These are phyloP conservation scores for Cataglyphis livida DNA, from an alignment of 2,888 invertebrate species.

Conservation along the genomic window DNA sequence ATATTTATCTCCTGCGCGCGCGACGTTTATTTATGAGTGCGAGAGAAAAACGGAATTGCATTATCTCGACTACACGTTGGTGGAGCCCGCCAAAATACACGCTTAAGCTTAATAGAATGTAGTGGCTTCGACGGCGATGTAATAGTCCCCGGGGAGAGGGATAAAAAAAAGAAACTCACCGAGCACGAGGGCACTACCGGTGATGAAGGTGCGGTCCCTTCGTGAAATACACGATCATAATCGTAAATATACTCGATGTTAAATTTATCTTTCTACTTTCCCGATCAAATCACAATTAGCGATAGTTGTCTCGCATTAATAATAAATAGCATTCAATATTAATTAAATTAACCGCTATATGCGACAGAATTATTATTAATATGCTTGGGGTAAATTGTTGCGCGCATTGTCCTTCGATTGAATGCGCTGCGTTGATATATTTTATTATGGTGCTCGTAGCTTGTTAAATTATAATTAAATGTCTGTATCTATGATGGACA, in stretches of 20 bases:
- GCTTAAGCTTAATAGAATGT: slow-evolving; percentile 44
- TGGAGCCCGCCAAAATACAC: slow-evolving; percentile 26
- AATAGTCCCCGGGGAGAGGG: slow-evolving; percentile 1
- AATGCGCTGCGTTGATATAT: slow-evolving; percentile 6
- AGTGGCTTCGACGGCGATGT: slow-evolving; percentile 28
- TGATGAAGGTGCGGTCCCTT: slow-evolving; percentile 36
- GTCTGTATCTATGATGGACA: not conserved
- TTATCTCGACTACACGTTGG: slow-evolving; percentile 20
- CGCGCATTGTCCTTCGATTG: slow-evolving; percentile 2
- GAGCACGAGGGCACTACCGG: not conserved
- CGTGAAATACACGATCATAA: slow-evolving; percentile 32
- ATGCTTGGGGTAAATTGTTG: slow-evolving; percentile 2
- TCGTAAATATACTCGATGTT: slow-evolving; percentile 16
- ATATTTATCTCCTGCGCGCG: slow-evolving; percentile 59
- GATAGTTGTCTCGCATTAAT: not conserved
- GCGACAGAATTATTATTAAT: slow-evolving; percentile 13
- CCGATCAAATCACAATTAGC: not conserved
- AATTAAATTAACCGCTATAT: slow-evolving; percentile 11
- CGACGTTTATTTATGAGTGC: slow-evolving; percentile 52
- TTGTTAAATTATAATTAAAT: slow-evolving; percentile 45
- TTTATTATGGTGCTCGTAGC: not conserved
- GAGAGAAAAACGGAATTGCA: slow-evolving; percentile 51
- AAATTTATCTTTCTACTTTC: not conserved
- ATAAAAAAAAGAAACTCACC: not conserved
- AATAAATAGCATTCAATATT: slow-evolving; percentile 19